Percentiles rank a stretch among this genome's conserved stretches.
These are phyloP conservation scores for Cephalotes varians DNA, from an alignment of 2,888 invertebrate species.

Conservation along the genomic window DNA sequence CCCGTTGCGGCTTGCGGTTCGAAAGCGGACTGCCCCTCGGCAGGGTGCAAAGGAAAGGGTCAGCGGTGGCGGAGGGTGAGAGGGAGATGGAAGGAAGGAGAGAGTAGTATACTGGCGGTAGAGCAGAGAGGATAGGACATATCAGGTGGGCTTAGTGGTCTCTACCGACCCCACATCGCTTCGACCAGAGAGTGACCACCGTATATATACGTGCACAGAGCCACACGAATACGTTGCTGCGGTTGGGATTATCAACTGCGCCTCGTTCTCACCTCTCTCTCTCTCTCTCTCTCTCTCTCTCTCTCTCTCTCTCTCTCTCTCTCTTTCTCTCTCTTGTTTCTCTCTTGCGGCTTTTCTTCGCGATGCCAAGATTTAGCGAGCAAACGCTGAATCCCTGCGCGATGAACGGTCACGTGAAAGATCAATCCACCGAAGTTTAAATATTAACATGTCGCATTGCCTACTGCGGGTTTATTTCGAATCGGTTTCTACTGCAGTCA, in stretches of 20 bases:
- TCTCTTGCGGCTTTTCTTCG: constrained; percentile 14
- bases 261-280: constrained; percentile 20
- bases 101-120: constrained; percentile 46
- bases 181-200: constrained; percentile 84
- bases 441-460: background rate
- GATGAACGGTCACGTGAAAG: background rate
- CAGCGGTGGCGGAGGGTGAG: constrained; percentile 44
- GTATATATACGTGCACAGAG: constrained; percentile 72
- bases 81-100: constrained; percentile 61
- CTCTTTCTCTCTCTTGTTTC: constrained; percentile 8
- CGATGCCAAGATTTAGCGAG: background rate
- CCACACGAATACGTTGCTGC: constrained; percentile 51
- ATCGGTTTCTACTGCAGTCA: background rate
- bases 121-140: constrained; percentile 78
- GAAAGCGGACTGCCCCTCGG: constrained; percentile 77
- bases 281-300: constrained; percentile 42
- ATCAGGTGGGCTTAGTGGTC: constrained; percentile 85
- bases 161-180: constrained; percentile 82
- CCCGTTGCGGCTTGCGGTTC: constrained; percentile 85
- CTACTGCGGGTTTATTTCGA: background rate
- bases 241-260: constrained; percentile 52
- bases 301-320: constrained; percentile 29
- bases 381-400: background rate
- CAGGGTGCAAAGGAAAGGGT: constrained; percentile 81
- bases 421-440: constrained; percentile 1